These are phyloP conservation scores for Oryzias curvinotus DNA, from an alignment of 2,113 vertebrate genomes.

Conservation along the genomic window DNA sequence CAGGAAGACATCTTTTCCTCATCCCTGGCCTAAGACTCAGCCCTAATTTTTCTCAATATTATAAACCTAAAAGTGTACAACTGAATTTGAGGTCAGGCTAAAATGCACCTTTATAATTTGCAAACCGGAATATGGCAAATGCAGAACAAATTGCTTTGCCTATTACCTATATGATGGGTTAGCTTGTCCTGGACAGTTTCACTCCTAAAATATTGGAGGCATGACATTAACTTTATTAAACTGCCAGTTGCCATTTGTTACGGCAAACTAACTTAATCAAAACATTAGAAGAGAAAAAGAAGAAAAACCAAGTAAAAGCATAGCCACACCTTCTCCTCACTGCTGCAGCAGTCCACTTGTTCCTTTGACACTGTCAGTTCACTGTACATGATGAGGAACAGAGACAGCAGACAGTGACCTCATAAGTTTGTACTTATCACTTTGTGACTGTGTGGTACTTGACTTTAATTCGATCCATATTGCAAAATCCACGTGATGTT, in stretches of 20 bases:
- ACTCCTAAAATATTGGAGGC: not conserved
- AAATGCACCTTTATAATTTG: no score
- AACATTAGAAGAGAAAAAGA: not conserved
- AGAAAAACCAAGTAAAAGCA: not conserved
- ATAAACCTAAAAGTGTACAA: no score
- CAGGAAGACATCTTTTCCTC: no score
- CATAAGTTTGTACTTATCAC: slow-evolving; percentile 9
- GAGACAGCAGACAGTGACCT: slow-evolving; percentile 34
- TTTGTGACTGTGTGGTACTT: slow-evolving; percentile 30
- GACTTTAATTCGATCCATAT: slow-evolving; percentile 34
- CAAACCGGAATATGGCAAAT: no score
- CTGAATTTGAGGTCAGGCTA: no score
- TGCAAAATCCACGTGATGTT: slow-evolving; percentile 24
- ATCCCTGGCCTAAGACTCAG: no score
- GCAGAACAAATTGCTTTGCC: no score
- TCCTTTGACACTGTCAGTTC: not conserved
- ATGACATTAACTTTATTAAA: not conserved
- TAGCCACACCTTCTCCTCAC: not conserved
- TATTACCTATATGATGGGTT: not conserved
- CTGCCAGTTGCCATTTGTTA: not conserved
- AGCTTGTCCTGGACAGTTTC: not conserved
- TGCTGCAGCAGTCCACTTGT: not conserved
- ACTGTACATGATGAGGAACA: slow-evolving; percentile 32
- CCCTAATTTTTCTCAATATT: no score
- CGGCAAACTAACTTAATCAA: not conserved